A percentile compares a stretch with the other conserved stretches of the same genome.
These are phyloP conservation scores for Ceriagrion tenellum DNA, from an alignment of 2,888 invertebrate genomes.

Conservation along the genomic window DNA sequence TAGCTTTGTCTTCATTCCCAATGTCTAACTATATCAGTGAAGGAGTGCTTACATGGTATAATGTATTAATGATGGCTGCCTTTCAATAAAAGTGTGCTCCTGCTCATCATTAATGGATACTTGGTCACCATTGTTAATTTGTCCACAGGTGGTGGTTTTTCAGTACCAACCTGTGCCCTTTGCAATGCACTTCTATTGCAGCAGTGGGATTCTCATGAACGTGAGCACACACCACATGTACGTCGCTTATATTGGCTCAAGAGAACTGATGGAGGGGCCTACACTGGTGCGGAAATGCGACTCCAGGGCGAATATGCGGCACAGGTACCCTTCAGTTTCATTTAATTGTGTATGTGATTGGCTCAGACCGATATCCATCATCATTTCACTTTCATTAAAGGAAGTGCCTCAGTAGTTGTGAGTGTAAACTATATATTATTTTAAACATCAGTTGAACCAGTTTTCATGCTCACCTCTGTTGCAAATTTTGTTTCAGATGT, in stretches of 20 bases:
- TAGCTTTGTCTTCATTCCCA: too few relatives aligned
- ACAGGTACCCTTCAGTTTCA: constrained; percentile 84
- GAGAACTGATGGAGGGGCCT: constrained; percentile 93
- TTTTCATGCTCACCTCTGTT: not conserved
- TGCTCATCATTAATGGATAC: too few relatives aligned
- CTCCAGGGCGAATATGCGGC: constrained; percentile 96
- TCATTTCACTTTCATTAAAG: too few relatives aligned
- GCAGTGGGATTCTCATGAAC: constrained; percentile 95
- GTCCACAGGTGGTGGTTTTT: constrained; percentile 74
- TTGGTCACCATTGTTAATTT: too few relatives aligned
- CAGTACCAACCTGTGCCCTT: constrained; percentile 88
- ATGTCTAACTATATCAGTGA: too few relatives aligned
- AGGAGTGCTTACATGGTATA: too few relatives aligned
- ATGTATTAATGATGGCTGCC: too few relatives aligned
- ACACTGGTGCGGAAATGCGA: constrained; percentile 93
- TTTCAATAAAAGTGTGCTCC: too few relatives aligned
- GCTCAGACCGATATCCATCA: too few relatives aligned
- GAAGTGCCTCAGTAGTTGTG: too few relatives aligned
- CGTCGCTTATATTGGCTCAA: constrained; percentile 96
- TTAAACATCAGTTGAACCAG: not conserved
- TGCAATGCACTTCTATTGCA: constrained; percentile 92
- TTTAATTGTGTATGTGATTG: constrained; percentile 69
- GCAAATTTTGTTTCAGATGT: not conserved
- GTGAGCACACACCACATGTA: constrained; percentile 90
- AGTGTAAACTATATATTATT: too few relatives aligned